Evolutionary conservation across 2,888 invertebrate species (phyloP).

Genomic region (Orgyia antiqua): DNA sequence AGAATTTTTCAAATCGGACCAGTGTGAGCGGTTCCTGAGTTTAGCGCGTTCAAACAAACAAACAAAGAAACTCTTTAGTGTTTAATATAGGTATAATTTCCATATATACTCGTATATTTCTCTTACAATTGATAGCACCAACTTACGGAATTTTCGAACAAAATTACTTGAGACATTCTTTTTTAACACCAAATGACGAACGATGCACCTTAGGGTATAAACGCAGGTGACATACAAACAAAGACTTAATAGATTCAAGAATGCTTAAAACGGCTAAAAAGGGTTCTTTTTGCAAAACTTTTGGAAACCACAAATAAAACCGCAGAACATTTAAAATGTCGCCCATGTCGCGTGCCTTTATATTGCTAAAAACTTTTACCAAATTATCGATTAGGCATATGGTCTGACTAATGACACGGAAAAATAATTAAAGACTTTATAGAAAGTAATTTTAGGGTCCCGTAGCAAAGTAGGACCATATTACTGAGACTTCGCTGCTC

Average conservation of each 20-base stretch:
- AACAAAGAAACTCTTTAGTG: too few relatives aligned
- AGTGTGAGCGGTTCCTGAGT: too few relatives aligned
- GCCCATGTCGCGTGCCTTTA: constrained; percentile 55
- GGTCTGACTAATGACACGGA: constrained; percentile 40
- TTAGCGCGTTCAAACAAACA: too few relatives aligned
- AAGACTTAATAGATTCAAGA: constrained; percentile 54
- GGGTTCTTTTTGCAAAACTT: constrained; percentile 48
- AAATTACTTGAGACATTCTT: too few relatives aligned
- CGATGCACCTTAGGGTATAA: constrained; percentile 21
- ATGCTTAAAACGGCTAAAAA: constrained; percentile 48
- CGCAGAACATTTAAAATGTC: constrained; percentile 49
- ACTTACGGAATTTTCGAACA: too few relatives aligned
- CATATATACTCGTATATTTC: too few relatives aligned
- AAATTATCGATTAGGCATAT: constrained; percentile 46
- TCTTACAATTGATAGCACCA: too few relatives aligned
- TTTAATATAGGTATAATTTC: too few relatives aligned
- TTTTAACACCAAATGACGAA: constrained; percentile 43
- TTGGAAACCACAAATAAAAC: constrained; percentile 66
- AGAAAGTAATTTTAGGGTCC: not conserved
- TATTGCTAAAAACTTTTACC: constrained; percentile 50
- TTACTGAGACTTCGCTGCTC: too few relatives aligned
- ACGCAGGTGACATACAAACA: constrained; percentile 56
- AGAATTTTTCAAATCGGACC: too few relatives aligned
- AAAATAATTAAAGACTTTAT: constrained; percentile 14
- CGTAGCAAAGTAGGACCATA: too few relatives aligned